Conservation (phyloP, 2,797 vertebrate genomes). For the Clarias platycephalus region DNA sequence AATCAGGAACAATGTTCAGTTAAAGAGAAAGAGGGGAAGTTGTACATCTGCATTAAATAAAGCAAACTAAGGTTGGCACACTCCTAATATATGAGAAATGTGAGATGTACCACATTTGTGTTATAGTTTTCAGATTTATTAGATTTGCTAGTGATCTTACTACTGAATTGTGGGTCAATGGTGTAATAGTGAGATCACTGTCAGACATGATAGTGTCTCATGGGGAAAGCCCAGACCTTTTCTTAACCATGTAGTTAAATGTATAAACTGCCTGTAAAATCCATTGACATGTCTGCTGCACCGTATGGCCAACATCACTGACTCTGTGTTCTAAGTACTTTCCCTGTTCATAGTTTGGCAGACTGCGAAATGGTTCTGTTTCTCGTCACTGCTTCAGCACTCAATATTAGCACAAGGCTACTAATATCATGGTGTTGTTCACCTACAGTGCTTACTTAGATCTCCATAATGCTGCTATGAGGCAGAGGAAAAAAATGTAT, state of each 20-base stretch:
- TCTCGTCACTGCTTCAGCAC: conserved; percentile 23
- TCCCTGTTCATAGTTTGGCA: conserved; percentile 40
- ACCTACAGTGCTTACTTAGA: conserved; percentile 31
- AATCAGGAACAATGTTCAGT: conserved; percentile 35
- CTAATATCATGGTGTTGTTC: conserved; percentile 49
- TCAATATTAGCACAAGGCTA: conserved; percentile 42
- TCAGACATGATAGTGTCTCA: conserved; percentile 2
- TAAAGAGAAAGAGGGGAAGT: conserved; percentile 39
- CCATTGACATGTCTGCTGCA: conserved; percentile 28
- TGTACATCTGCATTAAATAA: conserved; percentile 40
- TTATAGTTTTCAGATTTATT: conserved; percentile 6
- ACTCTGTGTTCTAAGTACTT: conserved; percentile 35
- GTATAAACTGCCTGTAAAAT: conserved; percentile 43
- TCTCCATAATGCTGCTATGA: not conserved
- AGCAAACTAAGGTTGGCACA: conserved; percentile 25
- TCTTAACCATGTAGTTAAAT: conserved; percentile 28
- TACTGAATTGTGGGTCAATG: not conserved
- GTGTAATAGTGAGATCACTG: not conserved
- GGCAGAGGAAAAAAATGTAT: conserved; percentile 3
- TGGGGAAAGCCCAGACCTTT: conserved; percentile 14
- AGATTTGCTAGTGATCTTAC: conserved; percentile 9
- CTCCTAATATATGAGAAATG: conserved; percentile 4
- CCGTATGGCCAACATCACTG: conserved; percentile 38
- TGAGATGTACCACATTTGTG: conserved; percentile 24
- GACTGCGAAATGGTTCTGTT: conserved; percentile 34